phyloP scores from a whole-genome alignment of 2,113 vertebrate species.

The Erythrolamprus reginae region DNA sequence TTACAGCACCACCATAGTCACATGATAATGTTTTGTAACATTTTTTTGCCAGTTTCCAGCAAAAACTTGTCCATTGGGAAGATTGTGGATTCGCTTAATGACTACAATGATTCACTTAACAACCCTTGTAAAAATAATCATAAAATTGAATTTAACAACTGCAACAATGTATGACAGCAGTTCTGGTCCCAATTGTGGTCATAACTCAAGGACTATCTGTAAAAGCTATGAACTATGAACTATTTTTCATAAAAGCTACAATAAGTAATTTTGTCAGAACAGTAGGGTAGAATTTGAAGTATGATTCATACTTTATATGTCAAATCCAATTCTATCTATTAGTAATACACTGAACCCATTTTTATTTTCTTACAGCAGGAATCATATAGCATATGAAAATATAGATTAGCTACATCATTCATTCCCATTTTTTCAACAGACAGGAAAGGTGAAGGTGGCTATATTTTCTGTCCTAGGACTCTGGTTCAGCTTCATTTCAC shows the following conservation, averaged over 20 bases:
- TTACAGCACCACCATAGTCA: not conserved
- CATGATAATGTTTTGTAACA: not conserved
- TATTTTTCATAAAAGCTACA: not conserved
- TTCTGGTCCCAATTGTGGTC: not conserved
- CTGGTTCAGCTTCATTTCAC: not conserved
- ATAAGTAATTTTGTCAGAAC: not conserved
- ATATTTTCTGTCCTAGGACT: not conserved
- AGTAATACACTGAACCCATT: not conserved
- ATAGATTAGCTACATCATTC: not conserved
- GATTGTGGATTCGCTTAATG: not conserved
- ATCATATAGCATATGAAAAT: not conserved
- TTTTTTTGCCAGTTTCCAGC: not conserved
- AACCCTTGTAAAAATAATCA: not conserved
- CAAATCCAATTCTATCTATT: not conserved
- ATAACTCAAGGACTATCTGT: not conserved
- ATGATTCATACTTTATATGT: not conserved
- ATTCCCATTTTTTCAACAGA: not conserved
- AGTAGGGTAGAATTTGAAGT: not conserved
- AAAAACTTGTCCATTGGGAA: not conserved
- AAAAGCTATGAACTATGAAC: not conserved
- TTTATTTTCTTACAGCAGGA: not conserved
- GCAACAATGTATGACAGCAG: not conserved
- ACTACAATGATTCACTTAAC: not conserved
- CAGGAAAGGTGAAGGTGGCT: not conserved
- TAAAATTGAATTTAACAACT: not conserved